A percentile compares a stretch with the other conserved stretches of the same genome.
phyloP scores from a whole-genome alignment of 2,888 invertebrate genomes.

The Ennomos quercinarius region DNA sequence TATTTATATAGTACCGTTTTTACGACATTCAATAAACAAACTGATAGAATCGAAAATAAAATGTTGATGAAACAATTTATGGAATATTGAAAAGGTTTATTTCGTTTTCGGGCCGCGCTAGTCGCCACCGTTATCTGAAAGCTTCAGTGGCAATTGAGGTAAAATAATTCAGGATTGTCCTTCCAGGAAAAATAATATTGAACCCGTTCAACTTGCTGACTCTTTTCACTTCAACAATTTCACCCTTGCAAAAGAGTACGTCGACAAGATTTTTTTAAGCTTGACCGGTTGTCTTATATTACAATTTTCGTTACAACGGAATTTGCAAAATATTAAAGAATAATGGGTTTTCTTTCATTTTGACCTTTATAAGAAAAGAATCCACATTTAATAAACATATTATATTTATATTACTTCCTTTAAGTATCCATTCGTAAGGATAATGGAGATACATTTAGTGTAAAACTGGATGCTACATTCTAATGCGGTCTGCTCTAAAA shows the following conservation, averaged over 20 bases:
- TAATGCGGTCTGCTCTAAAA: conserved; percentile 24
- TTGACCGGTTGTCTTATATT: background rate
- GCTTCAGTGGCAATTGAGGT: conserved; percentile 39
- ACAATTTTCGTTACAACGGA: no score
- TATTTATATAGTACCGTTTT: background rate
- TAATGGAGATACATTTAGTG: background rate
- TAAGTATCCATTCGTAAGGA: background rate
- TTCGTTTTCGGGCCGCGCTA: conserved; percentile 24
- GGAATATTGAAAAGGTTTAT: conserved; percentile 33
- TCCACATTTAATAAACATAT: no score
- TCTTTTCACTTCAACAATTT: conserved; percentile 30
- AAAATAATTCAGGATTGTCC: conserved; percentile 35
- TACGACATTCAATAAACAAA: conserved; percentile 26
- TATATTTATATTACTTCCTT: no score
- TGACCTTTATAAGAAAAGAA: no score
- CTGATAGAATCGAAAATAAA: conserved; percentile 17
- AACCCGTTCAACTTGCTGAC: conserved; percentile 31
- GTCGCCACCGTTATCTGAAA: conserved; percentile 28
- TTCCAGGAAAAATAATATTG: conserved; percentile 36
- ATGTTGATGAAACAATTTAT: conserved; percentile 30
- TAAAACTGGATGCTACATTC: conserved; percentile 7
- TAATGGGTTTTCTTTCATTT: background rate
- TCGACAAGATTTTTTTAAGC: conserved; percentile 13
- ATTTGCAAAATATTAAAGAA: background rate
- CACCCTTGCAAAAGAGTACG: conserved; percentile 20